phyloP scores from a whole-genome alignment of 2,797 vertebrate species.

The Pelodytes ibericus region DNA sequence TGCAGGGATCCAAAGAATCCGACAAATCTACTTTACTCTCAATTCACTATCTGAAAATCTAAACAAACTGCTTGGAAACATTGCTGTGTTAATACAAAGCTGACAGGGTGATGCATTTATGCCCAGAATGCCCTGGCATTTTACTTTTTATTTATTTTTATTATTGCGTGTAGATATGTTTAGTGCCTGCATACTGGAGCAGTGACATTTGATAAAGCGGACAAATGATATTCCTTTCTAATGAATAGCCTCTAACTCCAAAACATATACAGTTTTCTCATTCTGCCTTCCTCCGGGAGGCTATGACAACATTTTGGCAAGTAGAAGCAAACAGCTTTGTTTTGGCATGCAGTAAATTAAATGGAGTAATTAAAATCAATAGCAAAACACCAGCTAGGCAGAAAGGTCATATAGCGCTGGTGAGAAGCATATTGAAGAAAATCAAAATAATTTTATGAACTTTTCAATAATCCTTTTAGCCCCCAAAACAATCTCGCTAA shows the following conservation, averaged over 20 bases:
- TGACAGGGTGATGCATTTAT: conserved; percentile 46
- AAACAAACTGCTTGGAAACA: not conserved
- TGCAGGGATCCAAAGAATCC: too few relatives aligned
- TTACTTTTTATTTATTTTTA: conserved; percentile 32
- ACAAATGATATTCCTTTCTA: conserved; percentile 69
- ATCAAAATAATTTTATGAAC: conserved; percentile 84
- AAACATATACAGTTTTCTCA: conserved; percentile 69
- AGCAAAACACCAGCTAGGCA: conserved; percentile 85
- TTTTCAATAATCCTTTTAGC: conserved; percentile 82
- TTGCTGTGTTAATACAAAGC: not conserved
- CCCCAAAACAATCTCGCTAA: conserved; percentile 59
- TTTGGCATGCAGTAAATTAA: conserved; percentile 82
- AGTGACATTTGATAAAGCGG: conserved; percentile 74
- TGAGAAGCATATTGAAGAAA: conserved; percentile 77
- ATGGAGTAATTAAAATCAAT: conserved; percentile 97
- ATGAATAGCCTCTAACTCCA: conserved; percentile 68
- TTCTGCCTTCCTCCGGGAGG: conserved; percentile 71
- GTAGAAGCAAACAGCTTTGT: conserved; percentile 82
- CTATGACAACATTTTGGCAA: conserved; percentile 74
- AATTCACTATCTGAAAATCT: not conserved
- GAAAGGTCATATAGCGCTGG: conserved; percentile 87
- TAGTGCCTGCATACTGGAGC: conserved; percentile 60
- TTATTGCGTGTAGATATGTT: conserved; percentile 60
- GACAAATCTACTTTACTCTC: not conserved
- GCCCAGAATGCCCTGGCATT: conserved; percentile 43